These are phyloP conservation scores for Acrossocheilus wenchowensis DNA, from an alignment of 2,797 vertebrate species.

Conservation along the genomic window DNA sequence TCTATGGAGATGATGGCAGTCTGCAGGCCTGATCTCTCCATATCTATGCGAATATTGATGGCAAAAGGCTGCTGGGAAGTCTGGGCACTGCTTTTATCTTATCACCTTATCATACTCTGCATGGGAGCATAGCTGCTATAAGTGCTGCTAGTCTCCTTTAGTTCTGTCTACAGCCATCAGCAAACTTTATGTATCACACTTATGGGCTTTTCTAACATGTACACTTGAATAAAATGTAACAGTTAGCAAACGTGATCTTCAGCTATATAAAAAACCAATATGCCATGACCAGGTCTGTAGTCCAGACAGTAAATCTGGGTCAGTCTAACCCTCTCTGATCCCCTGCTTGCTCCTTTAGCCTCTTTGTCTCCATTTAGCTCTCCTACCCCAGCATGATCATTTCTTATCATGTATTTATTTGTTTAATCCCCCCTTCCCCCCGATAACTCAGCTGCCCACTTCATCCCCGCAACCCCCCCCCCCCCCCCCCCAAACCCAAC, in stretches of 20 bases:
- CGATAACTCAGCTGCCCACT: no score
- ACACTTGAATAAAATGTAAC: conserved; percentile 43
- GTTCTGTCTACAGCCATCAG: conserved; percentile 3
- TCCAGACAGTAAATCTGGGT: conserved; percentile 77
- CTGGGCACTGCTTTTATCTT: conserved; percentile 76
- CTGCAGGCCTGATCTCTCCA: conserved; percentile 65
- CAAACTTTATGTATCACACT: not conserved
- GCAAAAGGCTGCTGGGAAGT: conserved; percentile 69
- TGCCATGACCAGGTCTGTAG: conserved; percentile 52
- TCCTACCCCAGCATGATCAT: conserved; percentile 78
- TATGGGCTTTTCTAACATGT: not conserved
- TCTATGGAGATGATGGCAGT: conserved; percentile 77
- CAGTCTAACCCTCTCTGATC: conserved; percentile 69
- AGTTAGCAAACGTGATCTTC: not conserved
- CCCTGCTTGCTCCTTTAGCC: conserved; percentile 71
- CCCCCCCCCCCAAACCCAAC: conserved; percentile 36
- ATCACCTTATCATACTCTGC: conserved; percentile 68
- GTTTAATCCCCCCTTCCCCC: conserved; percentile 82
- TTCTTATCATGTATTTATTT: conserved; percentile 88
- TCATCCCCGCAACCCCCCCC: conserved; percentile 24
- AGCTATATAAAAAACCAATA: conserved; percentile 47
- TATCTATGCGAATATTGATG: conserved; percentile 82
- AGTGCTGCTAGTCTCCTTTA: conserved; percentile 31
- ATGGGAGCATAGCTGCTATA: conserved; percentile 47
- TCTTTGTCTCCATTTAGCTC: conserved; percentile 79